Base-by-base conservation (phyloP, 1,140 invertebrate genomes). In the Cylas formicarius region DNA sequence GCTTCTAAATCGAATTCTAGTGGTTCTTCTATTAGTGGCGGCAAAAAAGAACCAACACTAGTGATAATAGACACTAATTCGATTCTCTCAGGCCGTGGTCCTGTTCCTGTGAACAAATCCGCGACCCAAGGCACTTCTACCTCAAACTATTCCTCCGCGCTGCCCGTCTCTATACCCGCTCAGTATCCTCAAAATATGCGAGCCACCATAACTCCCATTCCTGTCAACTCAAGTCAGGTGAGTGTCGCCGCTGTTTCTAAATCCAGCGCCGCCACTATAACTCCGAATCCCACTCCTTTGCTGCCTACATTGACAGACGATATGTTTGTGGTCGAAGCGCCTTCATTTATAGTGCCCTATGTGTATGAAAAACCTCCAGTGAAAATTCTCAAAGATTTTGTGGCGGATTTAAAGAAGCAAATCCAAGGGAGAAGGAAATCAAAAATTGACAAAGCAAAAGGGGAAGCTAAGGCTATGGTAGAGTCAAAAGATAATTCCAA, bases 301-400 rank as follows among this genome's bases (percentile, higher is more conserved):
- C 63, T 87, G 46, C 83, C 86, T 0, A 81, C 84, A 3, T 68
- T 90, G 3, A 89, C 86, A 4, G 87, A 92, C 62, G 86, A 90
- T 55, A 90, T 90, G 81, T 90, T 84, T 67, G 86, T 90, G 1
- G 81, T 91, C 6, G 87, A 92, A 67, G 87, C 87, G 16, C 88
- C 88, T 3, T 90, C 86, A 9, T 90, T 92, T 59, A 89, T 92
- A 36, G 61, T 91, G 51, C 88, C 88, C 26, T 91, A 90, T 65
- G 86, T 92, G n/a, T 90, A 89, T 64, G 86, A 90, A 67, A 89
- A 90, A 65, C 84, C 85, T 3, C 84, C 86, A 0, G 65, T 84
- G 5, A 81, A 83, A 57, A 78, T 79, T 28, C 72, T 91, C 31
- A 85, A 81, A 62, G 78, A 84, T 49, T 85, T 84, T 62, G 74